Base-by-base conservation (phyloP, 2,113 vertebrate genomes). In the Gopherus evgoodei region DNA sequence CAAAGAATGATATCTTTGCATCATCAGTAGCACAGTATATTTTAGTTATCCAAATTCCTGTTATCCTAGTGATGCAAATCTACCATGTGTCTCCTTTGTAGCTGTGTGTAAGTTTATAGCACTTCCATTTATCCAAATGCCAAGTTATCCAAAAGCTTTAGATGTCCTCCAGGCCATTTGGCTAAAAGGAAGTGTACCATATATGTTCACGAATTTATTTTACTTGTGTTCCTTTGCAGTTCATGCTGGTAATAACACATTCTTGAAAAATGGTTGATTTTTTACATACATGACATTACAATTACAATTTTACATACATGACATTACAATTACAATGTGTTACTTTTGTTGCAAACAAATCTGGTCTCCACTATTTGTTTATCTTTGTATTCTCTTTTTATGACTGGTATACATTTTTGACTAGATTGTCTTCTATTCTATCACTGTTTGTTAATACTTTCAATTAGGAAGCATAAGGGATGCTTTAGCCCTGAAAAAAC, bases 281-380 rank as follows among this genome's bases (percentile, higher is more conserved):
- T 44, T 50, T 53, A 5, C 52, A 44, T 49, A 8, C 57, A 38
- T 56, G 54, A 80, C n/a, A n/a, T 2, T n/a, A 47, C 38, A 22
- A 56, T 54, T 88, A 79, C 35, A 88, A 65, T n/a, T 44, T 50
- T 53, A 5, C 52, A 44, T 49, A 8, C 57, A 38, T 56, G 54
- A 80, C n/a, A n/a, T 2, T n/a, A 47, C 38, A 22, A 56, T 54
- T 88, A 79, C 35, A 88, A 65, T n/a, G 10, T 57, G 35, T 3
- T 93, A 35, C 1, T 79, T 84, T 89, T 52, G 57, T 83, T 84
- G 11, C 22, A 91, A 91, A 88, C 19, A 69, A 91, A 88, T 94
- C 57, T 35, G 24, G 86, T 88, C 10, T 86, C 86, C 69, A 19
- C 16, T 3, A 80, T 69, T 94, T 86, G n/a, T 56, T 91, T 47